Base-by-base conservation (phyloP, 1,140 invertebrate genomes). In the Papilio glaucus region DNA sequence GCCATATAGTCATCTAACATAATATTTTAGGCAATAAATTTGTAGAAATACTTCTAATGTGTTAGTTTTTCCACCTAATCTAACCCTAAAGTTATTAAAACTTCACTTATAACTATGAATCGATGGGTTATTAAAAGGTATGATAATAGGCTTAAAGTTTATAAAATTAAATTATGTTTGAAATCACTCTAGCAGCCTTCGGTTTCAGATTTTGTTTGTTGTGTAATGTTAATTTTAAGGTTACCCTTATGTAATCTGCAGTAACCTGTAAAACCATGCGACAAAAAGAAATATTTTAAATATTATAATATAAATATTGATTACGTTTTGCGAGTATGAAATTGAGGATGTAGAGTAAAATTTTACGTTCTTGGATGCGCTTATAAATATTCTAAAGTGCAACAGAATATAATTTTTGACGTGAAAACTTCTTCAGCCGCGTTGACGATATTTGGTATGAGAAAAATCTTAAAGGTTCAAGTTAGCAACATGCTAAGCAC, bases 21-120 rank as follows among this genome's bases (percentile, higher is more conserved):
- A n/a, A n/a, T n/a, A n/a, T 12, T 57, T 13, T 57, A 49, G 15
- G 18, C 15, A 49, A 49, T 49, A 49, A 49, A 8, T 49, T 49
- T 49, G 15, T 49, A 39, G 29, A 15, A 39, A n/a, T 65, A 65
- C 41, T 21, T 24, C 38, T 65, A 39, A 21, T n/a, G n/a, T n/a
- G 62, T 65, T 65, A 65, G 62, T 65, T n/a, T 62, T 62, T 65
- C 38, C 62, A 13, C 10, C 38, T 65, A 65, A 65, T 15, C 38
- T 39, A 41, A 65, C 5, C 9, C 37, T 65, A 65, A 41, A 13
- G 15, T 65, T 65, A 65, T 38, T 65, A 4, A 18, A 65, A 39
- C 13, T 65, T 41, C 8, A 57, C 49, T 57, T 57, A 57, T 21
- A 41, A 65, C 18, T 65, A 65, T 65, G 62, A 65, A 65, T 65